phyloP scores from a whole-genome alignment of 2,888 invertebrate genomes.

The Baccha elongata region DNA sequence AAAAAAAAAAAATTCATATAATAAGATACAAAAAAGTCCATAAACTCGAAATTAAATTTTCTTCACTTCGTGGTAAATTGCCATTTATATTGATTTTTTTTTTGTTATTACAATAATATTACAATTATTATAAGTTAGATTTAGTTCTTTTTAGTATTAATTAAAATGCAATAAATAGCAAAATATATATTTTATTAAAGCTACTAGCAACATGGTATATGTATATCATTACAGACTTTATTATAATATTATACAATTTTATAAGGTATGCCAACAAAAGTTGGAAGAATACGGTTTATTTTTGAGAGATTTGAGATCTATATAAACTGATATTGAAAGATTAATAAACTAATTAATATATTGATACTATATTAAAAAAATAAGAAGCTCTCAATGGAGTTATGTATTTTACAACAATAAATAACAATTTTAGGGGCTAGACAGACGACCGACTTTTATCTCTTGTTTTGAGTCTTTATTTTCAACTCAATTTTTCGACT shows the following conservation, averaged over 20 bases:
- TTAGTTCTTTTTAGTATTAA: constrained; percentile 44
- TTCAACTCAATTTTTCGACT: too few species aligned
- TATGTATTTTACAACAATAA: too few species aligned
- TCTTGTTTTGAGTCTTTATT: too few species aligned
- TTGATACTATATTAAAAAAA: too few species aligned
- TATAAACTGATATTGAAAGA: not conserved
- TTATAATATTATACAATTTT: constrained; percentile 20
- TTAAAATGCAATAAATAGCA: constrained; percentile 27
- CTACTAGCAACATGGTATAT: constrained; percentile 23
- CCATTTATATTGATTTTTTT: constrained; percentile 11
- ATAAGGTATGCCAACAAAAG: constrained; percentile 31
- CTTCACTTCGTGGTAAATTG: constrained; percentile 33
- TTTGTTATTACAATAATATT: constrained; percentile 33
- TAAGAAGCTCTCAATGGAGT: too few species aligned
- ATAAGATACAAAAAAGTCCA: constrained; percentile 43
- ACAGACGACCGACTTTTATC: too few species aligned
- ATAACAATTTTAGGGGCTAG: too few species aligned
- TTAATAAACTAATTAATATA: constrained; percentile 5
- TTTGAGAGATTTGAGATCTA: constrained; percentile 11
- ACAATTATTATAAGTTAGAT: constrained; percentile 42
- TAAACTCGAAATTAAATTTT: constrained; percentile 42
- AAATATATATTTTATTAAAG: constrained; percentile 48
- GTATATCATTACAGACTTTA: not conserved
- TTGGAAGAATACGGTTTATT: constrained; percentile 29
- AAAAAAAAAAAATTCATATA: constrained; percentile 1